Conservation (phyloP, 2,113 vertebrate species). For the Pavo muticus region DNA sequence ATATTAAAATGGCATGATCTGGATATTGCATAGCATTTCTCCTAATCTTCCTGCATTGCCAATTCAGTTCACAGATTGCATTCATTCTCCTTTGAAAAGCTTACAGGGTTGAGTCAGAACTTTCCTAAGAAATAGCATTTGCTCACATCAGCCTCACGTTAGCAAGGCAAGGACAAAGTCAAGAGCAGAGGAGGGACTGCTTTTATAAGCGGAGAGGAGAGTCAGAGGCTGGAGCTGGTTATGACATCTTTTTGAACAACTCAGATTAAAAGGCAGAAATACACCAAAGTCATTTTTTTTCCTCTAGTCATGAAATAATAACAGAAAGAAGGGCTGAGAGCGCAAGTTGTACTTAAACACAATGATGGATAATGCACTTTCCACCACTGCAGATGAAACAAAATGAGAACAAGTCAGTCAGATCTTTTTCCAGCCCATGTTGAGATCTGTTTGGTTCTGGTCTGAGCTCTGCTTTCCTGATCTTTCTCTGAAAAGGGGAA, state of each 20-base stretch:
- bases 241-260: neutral
- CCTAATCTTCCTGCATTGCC: conserved; percentile 70
- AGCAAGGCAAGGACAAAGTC: conserved; percentile 63
- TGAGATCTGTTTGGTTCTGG: neutral
- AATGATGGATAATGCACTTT: neutral
- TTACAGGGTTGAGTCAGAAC: conserved; percentile 71
- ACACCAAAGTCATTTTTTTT: neutral
- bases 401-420: neutral
- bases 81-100: conserved; percentile 75
- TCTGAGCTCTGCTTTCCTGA: neutral
- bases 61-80: conserved; percentile 70
- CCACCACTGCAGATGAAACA: neutral
- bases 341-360: neutral
- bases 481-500: neutral
- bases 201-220: conserved; percentile 14
- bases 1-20: conserved; percentile 63
- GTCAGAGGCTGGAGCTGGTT: conserved; percentile 10
- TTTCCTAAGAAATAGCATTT: conserved; percentile 77
- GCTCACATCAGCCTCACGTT: conserved; percentile 33
- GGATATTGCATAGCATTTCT: conserved; percentile 58
- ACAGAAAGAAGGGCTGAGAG: neutral
- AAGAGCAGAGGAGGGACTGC: conserved; percentile 56
- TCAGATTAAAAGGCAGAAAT: conserved; percentile 21
- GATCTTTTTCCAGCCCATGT: neutral
- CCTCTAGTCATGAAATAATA: neutral